Evolutionary conservation across 2,113 vertebrate species (phyloP), one percentile per base, ranked within the genome.

Genomic region (Epinephelus cyanopodus): DNA sequence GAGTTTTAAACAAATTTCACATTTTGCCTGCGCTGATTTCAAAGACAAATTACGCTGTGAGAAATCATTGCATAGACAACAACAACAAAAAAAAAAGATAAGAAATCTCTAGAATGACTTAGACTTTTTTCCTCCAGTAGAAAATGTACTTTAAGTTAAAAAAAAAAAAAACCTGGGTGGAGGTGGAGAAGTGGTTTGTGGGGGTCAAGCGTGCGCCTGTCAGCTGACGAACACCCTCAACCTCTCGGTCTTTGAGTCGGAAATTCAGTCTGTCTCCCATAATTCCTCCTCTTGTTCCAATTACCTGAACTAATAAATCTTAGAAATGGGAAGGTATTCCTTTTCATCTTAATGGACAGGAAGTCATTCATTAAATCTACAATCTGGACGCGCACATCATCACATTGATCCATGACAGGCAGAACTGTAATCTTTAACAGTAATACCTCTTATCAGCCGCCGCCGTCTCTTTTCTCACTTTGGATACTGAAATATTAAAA

Each of bases 301-400:
- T 96, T 96, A 96, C 95, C 94, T 95, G 93, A 93, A 84, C 89
- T 90, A 93, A 95, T 96, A 95, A 95, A 96, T 96, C 95, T 95
- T 66, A 68, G 65, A 89, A 91, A 95, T 86, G 90, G 90, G 88
- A 88, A 89, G 92, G 90, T 93, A 90, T 95, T 95, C 92, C 89
- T 95, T 92, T 87, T 91, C 89, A 86, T 93, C 93, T 85, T 95
- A 95, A 95, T 94, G 92, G 95, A 96, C 95, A 95, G 95, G 95
- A 95, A 95, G 95, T 94, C 89, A 91, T 95, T 92, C 84, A 93
- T 95, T 95, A 95, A 92, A 94, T 86, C 88, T 81, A 83, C 89
- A 87, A 88, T 90, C 84, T 89, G 67, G 88, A 93, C 84, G 74
- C 80, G 90, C 86, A 81, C 93, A 92, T 92, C 94, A 91, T 91